Evolutionary conservation across 2,888 invertebrate genomes (phyloP), one percentile per base, ranked within the genome.

Genomic region (Acrobasis suavella): DNA sequence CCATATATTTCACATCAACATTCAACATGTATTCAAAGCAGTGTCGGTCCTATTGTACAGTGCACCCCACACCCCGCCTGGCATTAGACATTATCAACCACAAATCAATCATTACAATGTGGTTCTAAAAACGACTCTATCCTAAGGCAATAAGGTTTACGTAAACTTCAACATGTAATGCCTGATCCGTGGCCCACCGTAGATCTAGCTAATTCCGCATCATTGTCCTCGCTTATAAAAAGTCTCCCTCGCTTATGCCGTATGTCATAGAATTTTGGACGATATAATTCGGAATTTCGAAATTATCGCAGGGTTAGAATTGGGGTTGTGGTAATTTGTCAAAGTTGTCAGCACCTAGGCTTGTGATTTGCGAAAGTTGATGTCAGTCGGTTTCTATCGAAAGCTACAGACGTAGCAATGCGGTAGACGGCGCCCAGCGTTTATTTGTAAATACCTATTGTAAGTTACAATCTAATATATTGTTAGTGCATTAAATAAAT

Each of bases 261-360:
- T 71, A 77, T 83, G 86, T 80, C 82, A 80, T 78, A 80, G 59
- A 71, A 75, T 78, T 81, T 74, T 76, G 73, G 76, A 83, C 76
- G 75, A 81, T 84, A 84, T 84, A 81, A 85, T 86, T 68, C 71
- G 77, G 66, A 54, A 16, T 32, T 50, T 63, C 52, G 58, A 62
- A 63, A 68, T 65, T 58, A 65, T 42, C 22, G 62, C 54, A 38
- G 61, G 64, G 64, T 52, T 59, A 55, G 58, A 65, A 63, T 67
- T 62, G 66, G 69, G 69, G 65, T 65, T 65, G 63, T 52, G 54
- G 58, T 68, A 62, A 72, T 77, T 72, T 72, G 70, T 77, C 74
- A 74, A 66, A 68, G 32, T 50, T 65, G 71, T 71, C 70, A 64
- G 62, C 74, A 64, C 67, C 50, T 16, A 46, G 16, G 16, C 9